A percentile compares a stretch with the other conserved stretches of the same genome.
phyloP scores from a whole-genome alignment of 1,140 invertebrate genomes.

The Drosophila rhopaloa region DNA sequence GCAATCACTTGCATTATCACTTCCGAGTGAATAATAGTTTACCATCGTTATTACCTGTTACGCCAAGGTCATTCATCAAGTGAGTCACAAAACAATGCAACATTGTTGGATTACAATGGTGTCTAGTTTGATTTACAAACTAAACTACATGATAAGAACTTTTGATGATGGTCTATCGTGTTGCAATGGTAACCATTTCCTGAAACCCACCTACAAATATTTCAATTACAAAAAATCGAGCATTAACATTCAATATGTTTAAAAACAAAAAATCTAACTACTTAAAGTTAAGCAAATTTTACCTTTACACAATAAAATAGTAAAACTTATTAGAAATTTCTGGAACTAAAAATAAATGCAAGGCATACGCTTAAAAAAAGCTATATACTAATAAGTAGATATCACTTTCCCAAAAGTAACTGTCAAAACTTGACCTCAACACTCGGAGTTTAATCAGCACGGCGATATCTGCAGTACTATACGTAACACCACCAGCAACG shows the following conservation, averaged over 20 bases:
- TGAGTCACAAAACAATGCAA: conserved; percentile 12
- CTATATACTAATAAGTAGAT: neutral
- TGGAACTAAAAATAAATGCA: too few species aligned
- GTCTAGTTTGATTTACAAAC: neutral
- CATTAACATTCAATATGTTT: too few species aligned
- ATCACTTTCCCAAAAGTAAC: neutral
- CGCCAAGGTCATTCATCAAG: neutral
- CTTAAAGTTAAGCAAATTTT: too few species aligned
- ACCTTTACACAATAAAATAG: too few species aligned
- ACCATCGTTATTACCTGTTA: conserved; percentile 4
- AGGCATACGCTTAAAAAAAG: too few species aligned
- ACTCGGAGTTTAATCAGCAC: neutral
- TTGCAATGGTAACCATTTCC: neutral
- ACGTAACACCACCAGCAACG: conserved; percentile 10
- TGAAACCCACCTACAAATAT: neutral
- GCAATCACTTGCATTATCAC: conserved; percentile 4
- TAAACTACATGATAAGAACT: neutral
- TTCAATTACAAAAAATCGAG: too few species aligned
- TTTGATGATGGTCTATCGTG: neutral
- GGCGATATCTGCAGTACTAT: neutral
- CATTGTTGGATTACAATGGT: conserved; percentile 11
- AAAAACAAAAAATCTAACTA: too few species aligned
- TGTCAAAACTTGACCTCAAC: conserved; percentile 18
- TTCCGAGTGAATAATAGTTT: conserved; percentile 3
- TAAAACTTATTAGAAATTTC: too few species aligned